Evolutionary conservation across 2,888 invertebrate species (phyloP).

Genomic region (Drosophila neoperkinsi): DNA sequence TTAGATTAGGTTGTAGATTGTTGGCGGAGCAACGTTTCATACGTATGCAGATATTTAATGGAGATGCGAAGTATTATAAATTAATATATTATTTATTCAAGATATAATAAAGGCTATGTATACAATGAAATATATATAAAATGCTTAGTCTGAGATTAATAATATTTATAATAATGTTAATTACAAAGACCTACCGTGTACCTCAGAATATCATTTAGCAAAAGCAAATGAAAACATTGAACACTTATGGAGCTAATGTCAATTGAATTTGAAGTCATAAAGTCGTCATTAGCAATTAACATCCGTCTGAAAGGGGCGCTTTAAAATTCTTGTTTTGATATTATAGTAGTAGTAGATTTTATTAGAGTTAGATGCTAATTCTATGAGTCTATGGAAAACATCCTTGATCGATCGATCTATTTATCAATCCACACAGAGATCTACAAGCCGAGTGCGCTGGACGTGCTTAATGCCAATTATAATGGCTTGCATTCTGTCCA

Average conservation of each 20-base stretch:
- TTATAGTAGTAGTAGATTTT: neutral
- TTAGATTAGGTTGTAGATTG: neutral
- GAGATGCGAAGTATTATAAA: neutral
- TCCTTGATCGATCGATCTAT: neutral
- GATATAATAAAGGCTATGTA: neutral
- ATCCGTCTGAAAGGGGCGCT: conserved; percentile 3
- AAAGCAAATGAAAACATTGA: conserved; percentile 13
- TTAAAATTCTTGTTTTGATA: conserved; percentile 6
- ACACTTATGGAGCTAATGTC: conserved; percentile 36
- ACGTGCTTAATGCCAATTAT: conserved; percentile 80
- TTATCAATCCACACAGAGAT: conserved; percentile 66
- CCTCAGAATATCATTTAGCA: neutral
- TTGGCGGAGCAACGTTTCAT: neutral
- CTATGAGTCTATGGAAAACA: neutral
- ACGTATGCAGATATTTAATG: neutral
- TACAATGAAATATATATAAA: neutral
- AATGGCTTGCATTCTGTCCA: conserved; percentile 63
- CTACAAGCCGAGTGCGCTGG: conserved; percentile 78
- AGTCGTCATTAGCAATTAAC: conserved; percentile 45
- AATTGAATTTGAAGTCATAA: conserved; percentile 45
- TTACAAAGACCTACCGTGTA: conserved; percentile 10
- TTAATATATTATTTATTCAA: neutral
- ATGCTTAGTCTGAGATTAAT: neutral
- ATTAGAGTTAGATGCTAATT: conserved; percentile 46
- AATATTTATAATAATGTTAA: conserved; percentile 36